These are phyloP conservation scores for Lucinisca nassula DNA, from an alignment of 2,888 invertebrate species.

Conservation along the genomic window DNA sequence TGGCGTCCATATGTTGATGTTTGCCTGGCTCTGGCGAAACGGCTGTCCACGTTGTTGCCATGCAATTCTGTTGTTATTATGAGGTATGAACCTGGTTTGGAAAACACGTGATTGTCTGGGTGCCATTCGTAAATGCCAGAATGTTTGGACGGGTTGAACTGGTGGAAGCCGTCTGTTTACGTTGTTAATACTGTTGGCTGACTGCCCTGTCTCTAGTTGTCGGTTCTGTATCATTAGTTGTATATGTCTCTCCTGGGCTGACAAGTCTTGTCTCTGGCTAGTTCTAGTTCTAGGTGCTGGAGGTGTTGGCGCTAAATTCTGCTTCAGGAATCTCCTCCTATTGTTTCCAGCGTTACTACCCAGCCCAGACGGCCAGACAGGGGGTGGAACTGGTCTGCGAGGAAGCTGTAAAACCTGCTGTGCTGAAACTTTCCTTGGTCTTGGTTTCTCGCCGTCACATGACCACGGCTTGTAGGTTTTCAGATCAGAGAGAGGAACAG, in stretches of 20 bases:
- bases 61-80: background rate
- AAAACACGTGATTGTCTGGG: background rate
- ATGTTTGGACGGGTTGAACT: background rate
- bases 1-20: background rate
- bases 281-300: background rate
- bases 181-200: background rate
- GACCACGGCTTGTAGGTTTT: slow-evolving; percentile 81
- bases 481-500: slow-evolving; percentile 76
- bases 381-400: background rate
- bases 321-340: background rate
- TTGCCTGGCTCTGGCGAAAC: background rate
- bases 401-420: background rate
- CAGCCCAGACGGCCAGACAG: background rate
- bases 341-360: background rate
- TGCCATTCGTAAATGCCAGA: background rate
- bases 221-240: background rate
- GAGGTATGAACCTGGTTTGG: background rate
- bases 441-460: slow-evolving; percentile 68
- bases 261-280: background rate
- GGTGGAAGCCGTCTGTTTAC: background rate
- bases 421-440: background rate
- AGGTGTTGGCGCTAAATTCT: background rate
- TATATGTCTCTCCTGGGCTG: slow-evolving; percentile 1
- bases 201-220: background rate
- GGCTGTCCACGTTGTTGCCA: background rate